A percentile compares a stretch with the other conserved stretches of the same genome.
Evolutionary conservation across 2,888 invertebrate species (phyloP).

Genomic region (Odontocolon sp.): DNA sequence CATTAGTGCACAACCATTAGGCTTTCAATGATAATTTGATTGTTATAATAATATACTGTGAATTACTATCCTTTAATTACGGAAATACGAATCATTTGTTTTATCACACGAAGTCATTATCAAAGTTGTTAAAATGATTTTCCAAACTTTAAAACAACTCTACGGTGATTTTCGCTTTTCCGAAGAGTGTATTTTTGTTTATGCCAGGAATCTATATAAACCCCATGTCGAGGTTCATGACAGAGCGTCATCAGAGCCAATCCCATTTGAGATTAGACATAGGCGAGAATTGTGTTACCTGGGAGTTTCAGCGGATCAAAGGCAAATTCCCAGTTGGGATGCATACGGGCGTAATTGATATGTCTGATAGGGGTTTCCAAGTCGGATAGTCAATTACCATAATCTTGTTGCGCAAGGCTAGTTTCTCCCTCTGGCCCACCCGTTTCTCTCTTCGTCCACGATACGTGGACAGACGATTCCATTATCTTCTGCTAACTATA

Average conservation of each 20-base stretch:
- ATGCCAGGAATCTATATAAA: conserved; percentile 60
- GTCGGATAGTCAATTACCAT: conserved; percentile 80
- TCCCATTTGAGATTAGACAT: conserved; percentile 76
- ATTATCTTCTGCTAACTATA: conserved; percentile 33
- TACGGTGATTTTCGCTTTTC: neutral
- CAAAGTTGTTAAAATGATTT: conserved; percentile 9
- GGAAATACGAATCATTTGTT: neutral
- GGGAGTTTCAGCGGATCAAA: conserved; percentile 78
- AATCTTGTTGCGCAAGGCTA: conserved; percentile 76
- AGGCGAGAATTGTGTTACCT: conserved; percentile 77
- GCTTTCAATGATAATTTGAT: too few species aligned
- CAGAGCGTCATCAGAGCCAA: conserved; percentile 69
- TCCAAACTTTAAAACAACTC: neutral
- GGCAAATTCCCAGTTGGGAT: conserved; percentile 76
- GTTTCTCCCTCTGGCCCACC: conserved; percentile 12
- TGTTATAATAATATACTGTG: too few species aligned
- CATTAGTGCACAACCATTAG: too few species aligned
- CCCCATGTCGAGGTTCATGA: conserved; percentile 70
- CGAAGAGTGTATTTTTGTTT: neutral
- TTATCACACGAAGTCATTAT: neutral
- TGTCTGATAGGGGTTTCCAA: conserved; percentile 78
- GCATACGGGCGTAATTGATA: conserved; percentile 79
- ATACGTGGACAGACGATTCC: conserved; percentile 64
- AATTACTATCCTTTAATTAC: too few species aligned
- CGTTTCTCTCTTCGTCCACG: conserved; percentile 29